Base-by-base conservation (phyloP, 1,140 invertebrate genomes). In the Carposina sasakii region DNA sequence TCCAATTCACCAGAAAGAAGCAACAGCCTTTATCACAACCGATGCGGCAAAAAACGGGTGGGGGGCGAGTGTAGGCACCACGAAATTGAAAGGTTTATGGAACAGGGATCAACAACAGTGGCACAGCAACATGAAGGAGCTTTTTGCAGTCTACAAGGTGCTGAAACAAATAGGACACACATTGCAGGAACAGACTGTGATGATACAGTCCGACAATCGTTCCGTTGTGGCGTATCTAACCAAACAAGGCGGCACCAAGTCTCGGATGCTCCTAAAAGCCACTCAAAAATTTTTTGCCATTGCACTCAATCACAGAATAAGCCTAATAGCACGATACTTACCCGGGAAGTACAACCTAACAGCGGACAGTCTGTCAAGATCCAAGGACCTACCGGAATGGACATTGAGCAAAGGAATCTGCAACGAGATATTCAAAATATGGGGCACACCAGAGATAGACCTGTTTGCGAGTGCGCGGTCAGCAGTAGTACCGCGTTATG, bases 151-250 rank as follows among this genome's bases (percentile, higher is more conserved):
- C 3, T 40, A 33, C 17, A 8, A 37, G 23, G 52, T 53, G 9
- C 23, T 69, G 9, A 15, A 48, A 30, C 44, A 10, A n/a, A 24
- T 20, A 36, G 31, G 26, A 28, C 28, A 40, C 16, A 10, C 13
- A 2, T 21, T 69, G 20, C 9, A n/a, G 28, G 41, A 36, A 39
- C 42, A 19, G 22, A 21, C 23, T 3, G 20, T 67, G 4, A 36
- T 69, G 26, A 15, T 68, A 12, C 63, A 64, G 24, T 55, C 66
- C 20, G 60, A 68, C 57, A 68, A 57, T 60, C 55, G 43, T 28
- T 66, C 60, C 1, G 53, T 60, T 2, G 43, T 63, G 16, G 44
- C 56, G 9, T 61, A 63, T 43, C 42, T 66, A 16, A 40, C 26
- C 12, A 57, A 62, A 3, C 44, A 67, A 34, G 61, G 60, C 0